Evolutionary conservation across 2,888 invertebrate genomes (phyloP).

Genomic region (Baronia brevicornis): DNA sequence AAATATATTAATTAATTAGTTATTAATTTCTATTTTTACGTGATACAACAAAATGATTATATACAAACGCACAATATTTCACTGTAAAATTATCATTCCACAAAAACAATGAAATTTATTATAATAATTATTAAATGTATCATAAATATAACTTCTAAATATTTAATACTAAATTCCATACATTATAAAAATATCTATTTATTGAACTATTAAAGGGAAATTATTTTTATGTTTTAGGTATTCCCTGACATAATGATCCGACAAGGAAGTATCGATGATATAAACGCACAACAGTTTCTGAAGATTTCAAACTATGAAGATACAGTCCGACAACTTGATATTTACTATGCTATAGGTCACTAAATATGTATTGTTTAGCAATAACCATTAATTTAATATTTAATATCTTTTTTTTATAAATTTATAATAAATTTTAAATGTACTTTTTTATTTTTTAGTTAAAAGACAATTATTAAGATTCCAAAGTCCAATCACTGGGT

Average conservation of each 20-base stretch:
- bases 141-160: too few species aligned
- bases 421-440: neutral
- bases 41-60: too few species aligned
- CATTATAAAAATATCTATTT: conserved; percentile 2
- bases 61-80: too few species aligned
- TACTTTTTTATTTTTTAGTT: conserved; percentile 68
- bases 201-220: neutral
- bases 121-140: too few species aligned
- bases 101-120: conserved; percentile 3
- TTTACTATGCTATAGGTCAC: conserved; percentile 94
- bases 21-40: too few species aligned
- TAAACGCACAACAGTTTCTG: conserved; percentile 85
- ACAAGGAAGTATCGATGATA: conserved; percentile 83
- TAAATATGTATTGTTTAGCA: conserved; percentile 8
- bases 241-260: conserved; percentile 63
- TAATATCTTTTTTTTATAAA: neutral
- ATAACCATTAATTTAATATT: conserved; percentile 2
- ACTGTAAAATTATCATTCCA: too few species aligned
- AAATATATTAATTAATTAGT: too few species aligned
- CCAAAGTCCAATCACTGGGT: conserved; percentile 94
- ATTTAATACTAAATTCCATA: conserved; percentile 8
- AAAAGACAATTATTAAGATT: conserved; percentile 92
- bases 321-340: conserved; percentile 91
- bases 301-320: conserved; percentile 92
- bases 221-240: conserved; percentile 29